Evolutionary conservation across 2,888 invertebrate species (phyloP).

Genomic region (Cinara cedri): DNA sequence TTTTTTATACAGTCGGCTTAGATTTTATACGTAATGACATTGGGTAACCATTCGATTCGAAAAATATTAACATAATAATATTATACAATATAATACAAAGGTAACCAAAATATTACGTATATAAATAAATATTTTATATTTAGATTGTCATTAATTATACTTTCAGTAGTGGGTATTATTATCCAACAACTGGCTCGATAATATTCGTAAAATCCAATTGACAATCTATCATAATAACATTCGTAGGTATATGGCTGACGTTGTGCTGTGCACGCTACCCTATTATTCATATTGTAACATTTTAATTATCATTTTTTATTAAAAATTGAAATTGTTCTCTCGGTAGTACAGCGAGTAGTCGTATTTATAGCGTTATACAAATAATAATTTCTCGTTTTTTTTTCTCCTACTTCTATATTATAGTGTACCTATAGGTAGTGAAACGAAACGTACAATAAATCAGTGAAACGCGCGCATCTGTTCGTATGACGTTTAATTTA

Average conservation of each 20-base stretch:
- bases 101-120: background rate
- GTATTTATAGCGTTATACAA: background rate
- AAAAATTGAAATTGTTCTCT: background rate
- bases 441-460: conserved; percentile 27
- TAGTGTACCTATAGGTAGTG: background rate
- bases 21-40: too few relatives aligned
- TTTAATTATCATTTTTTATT: background rate
- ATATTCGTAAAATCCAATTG: conserved; percentile 16
- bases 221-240: conserved; percentile 7
- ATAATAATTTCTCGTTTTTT: background rate
- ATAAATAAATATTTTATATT: background rate
- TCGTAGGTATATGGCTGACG: background rate
- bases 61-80: background rate
- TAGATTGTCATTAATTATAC: conserved; percentile 8
- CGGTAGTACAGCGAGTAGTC: too few relatives aligned
- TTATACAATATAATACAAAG: too few relatives aligned
- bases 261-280: background rate
- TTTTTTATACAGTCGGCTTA: too few relatives aligned
- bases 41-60: background rate
- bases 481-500: conserved; percentile 8
- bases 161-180: too few relatives aligned
- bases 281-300: background rate
- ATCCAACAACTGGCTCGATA: background rate
- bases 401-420: background rate
- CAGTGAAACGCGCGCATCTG: background rate